Conservation (phyloP, 2,888 invertebrate species). For the Macaria notata region DNA sequence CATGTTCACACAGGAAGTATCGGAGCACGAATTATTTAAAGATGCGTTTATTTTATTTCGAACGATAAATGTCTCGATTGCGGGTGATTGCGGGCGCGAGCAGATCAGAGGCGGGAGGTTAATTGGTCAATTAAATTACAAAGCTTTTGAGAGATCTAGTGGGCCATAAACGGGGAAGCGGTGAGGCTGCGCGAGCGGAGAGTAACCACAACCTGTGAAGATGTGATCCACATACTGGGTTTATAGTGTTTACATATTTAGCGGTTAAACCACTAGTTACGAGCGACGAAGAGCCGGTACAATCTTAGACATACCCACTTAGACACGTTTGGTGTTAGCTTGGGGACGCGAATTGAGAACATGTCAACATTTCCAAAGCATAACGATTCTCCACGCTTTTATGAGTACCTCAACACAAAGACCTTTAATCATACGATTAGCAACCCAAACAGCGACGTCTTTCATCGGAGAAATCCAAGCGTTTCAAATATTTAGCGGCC, state of each 20-base stretch:
- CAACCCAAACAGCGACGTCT: too few relatives aligned
- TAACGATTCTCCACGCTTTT: background rate
- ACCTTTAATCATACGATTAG: too few relatives aligned
- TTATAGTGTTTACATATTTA: slow-evolving; percentile 31
- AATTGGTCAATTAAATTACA: slow-evolving; percentile 28
- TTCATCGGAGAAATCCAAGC: too few relatives aligned
- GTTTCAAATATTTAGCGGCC: too few relatives aligned
- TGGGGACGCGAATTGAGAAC: background rate
- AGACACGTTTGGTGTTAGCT: slow-evolving; percentile 7
- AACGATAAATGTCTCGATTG: slow-evolving; percentile 30
- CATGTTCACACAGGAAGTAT: slow-evolving; percentile 43
- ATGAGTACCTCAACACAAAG: background rate
- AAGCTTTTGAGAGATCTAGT: slow-evolving; percentile 26
- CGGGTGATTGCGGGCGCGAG: slow-evolving; percentile 23
- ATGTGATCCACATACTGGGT: slow-evolving; percentile 27
- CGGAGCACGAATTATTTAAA: slow-evolving; percentile 38
- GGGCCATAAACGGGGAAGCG: slow-evolving; percentile 25
- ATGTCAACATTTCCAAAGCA: background rate
- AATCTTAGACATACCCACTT: slow-evolving; percentile 11
- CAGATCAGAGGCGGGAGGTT: slow-evolving; percentile 27
- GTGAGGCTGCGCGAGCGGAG: slow-evolving; percentile 20
- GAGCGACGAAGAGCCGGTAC: slow-evolving; percentile 22
- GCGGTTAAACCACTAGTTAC: slow-evolving; percentile 23
- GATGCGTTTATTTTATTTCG: slow-evolving; percentile 30
- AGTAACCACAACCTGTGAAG: slow-evolving; percentile 26